Percentiles rank a stretch among this genome's conserved stretches.
Conservation (phyloP, 2,113 vertebrate species). For the Rhabdomys dilectus region DNA sequence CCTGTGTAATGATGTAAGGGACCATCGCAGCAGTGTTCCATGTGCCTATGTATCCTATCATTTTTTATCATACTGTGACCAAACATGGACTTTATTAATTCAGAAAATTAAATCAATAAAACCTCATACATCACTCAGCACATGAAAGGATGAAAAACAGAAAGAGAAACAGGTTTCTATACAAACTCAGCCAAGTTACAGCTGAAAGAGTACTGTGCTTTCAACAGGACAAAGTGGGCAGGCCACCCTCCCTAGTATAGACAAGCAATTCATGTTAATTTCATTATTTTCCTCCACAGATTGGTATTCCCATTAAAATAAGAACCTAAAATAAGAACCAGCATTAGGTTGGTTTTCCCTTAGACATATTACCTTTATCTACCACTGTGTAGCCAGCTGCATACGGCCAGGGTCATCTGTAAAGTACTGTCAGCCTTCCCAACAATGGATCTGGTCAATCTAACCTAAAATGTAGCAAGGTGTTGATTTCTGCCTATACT, state of each 20-base stretch:
- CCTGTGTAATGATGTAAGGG: no score
- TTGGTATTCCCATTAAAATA: not conserved
- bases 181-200: slow-evolving; percentile 52
- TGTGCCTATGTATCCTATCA: not conserved
- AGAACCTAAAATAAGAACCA: not conserved
- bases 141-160: not conserved
- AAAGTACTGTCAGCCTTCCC: not conserved
- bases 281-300: slow-evolving; percentile 54
- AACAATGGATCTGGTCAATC: not conserved
- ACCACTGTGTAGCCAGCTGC: not conserved
- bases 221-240: slow-evolving; percentile 54
- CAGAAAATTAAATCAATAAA: not conserved
- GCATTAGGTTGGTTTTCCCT: slow-evolving; percentile 19
- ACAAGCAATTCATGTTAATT: slow-evolving; percentile 61
- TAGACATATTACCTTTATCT: not conserved
- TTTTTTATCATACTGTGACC: not conserved
- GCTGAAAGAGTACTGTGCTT: slow-evolving; percentile 73
- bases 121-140: slow-evolving; percentile 28
- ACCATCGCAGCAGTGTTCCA: not conserved
- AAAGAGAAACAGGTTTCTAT: not conserved
- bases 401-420: not conserved
- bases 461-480: not conserved
- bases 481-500: not conserved
- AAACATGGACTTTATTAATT: slow-evolving; percentile 43
- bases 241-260: slow-evolving; percentile 31